These are phyloP conservation scores for Acomys russatus DNA, from an alignment of 2,797 vertebrate species.

Conservation along the genomic window DNA sequence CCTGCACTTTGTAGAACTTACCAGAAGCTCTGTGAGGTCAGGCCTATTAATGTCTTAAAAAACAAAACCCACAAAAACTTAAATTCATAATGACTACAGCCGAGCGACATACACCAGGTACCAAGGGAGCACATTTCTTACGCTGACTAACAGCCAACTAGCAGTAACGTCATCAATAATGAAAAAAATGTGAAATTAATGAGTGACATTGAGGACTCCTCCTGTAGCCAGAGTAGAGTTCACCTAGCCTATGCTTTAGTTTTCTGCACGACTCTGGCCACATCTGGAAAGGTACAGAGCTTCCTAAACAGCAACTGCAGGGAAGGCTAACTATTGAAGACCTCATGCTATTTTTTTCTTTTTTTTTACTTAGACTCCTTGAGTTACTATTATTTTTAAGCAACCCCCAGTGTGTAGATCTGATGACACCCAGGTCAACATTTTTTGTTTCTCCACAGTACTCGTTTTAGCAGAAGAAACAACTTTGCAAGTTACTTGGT, in stretches of 20 bases:
- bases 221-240: background rate
- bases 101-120: background rate
- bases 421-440: background rate
- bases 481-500: background rate
- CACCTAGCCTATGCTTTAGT: background rate
- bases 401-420: background rate
- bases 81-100: background rate
- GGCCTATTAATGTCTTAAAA: background rate
- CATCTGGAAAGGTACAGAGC: too few species aligned
- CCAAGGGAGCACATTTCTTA: constrained; percentile 8
- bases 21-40: constrained; percentile 23
- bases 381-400: too few species aligned
- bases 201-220: background rate
- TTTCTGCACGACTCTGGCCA: background rate
- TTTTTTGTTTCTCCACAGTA: background rate
- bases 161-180: background rate
- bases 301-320: background rate
- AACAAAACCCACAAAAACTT: background rate
- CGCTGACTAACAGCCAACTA: constrained; percentile 7
- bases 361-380: background rate
- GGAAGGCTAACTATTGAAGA: background rate
- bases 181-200: constrained; percentile 1
- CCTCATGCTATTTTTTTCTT: background rate
- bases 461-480: background rate
- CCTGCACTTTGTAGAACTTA: background rate